phyloP scores from a whole-genome alignment of 2,797 vertebrate species.

The Bovichtus variegatus region DNA sequence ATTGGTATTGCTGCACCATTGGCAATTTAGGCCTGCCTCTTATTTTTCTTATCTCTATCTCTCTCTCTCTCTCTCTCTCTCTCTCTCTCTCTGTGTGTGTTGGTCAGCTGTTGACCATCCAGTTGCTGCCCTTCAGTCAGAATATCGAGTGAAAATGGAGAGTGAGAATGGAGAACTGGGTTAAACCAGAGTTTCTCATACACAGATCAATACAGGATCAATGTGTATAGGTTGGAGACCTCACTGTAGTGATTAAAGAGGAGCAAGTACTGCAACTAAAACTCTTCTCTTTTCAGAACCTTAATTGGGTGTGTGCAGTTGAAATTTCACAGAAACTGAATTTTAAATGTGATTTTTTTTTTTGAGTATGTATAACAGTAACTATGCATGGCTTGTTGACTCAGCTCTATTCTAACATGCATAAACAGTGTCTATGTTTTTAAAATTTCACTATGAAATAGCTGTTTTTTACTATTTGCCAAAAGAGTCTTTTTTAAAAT shows the following conservation, averaged over 20 bases:
- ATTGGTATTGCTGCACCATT: constrained; percentile 19
- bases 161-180: constrained; percentile 64
- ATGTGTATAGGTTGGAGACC: constrained; percentile 80
- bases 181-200: constrained; percentile 80
- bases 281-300: constrained; percentile 45
- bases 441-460: no score
- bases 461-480: no score
- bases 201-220: constrained; percentile 79
- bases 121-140: constrained; percentile 56
- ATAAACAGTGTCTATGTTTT: no score
- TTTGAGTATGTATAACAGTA: constrained; percentile 15
- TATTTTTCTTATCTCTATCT: constrained; percentile 17
- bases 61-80: constrained; percentile 34
- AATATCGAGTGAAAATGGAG: constrained; percentile 70
- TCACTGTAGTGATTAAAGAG: constrained; percentile 76
- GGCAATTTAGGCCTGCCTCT: background rate
- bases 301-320: constrained; percentile 72
- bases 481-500: no score
- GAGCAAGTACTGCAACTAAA: constrained; percentile 46
- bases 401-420: no score
- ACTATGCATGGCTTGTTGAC: no score
- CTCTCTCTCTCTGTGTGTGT: constrained; percentile 39
- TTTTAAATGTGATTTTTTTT: constrained; percentile 33
- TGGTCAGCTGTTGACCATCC: constrained; percentile 48
- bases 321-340: constrained; percentile 37